These are phyloP conservation scores for Colletes collaris DNA, from an alignment of 2,888 invertebrate species.

Conservation along the genomic window DNA sequence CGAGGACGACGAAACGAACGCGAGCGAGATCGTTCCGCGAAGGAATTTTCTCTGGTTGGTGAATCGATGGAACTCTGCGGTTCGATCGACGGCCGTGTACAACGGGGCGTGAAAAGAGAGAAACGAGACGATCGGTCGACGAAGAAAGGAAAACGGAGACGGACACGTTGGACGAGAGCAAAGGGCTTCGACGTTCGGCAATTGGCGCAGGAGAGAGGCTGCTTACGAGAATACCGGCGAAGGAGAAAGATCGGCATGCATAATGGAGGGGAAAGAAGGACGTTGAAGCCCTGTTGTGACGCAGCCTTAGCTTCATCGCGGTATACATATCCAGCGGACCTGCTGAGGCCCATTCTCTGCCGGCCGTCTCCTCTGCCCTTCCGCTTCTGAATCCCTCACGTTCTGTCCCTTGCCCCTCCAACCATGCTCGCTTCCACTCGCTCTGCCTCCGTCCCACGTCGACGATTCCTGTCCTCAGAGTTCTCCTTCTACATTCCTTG, in stretches of 20 bases:
- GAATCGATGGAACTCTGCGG: constrained; percentile 21
- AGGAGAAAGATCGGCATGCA: constrained; percentile 48
- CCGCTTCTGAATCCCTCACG: constrained; percentile 30
- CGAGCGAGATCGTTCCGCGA: constrained; percentile 18
- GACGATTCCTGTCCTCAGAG: constrained; percentile 69
- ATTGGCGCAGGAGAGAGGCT: constrained; percentile 74
- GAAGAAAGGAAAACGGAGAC: constrained; percentile 2
- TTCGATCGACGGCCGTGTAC: background rate
- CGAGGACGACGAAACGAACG: constrained; percentile 19
- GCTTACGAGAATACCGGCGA: constrained; percentile 70
- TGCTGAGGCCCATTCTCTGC: constrained; percentile 78
- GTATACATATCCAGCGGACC: constrained; percentile 83
- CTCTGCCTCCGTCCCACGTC: constrained; percentile 52
- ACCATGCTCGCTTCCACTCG: constrained; percentile 32
- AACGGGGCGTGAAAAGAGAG: too few relatives aligned
- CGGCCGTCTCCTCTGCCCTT: constrained; percentile 66
- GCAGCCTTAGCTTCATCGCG: constrained; percentile 78
- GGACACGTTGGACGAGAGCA: constrained; percentile 12
- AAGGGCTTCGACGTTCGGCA: constrained; percentile 50
- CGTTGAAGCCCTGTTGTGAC: constrained; percentile 80
- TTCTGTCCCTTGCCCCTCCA: constrained; percentile 37
- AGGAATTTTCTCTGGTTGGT: constrained; percentile 43
- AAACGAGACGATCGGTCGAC: background rate
- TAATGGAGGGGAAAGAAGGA: constrained; percentile 61
- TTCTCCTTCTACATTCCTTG: constrained; percentile 75